Evolutionary conservation across 92 coral and sea anemone species (phyloP).

Genomic region (Micromussa lordhowensis): DNA sequence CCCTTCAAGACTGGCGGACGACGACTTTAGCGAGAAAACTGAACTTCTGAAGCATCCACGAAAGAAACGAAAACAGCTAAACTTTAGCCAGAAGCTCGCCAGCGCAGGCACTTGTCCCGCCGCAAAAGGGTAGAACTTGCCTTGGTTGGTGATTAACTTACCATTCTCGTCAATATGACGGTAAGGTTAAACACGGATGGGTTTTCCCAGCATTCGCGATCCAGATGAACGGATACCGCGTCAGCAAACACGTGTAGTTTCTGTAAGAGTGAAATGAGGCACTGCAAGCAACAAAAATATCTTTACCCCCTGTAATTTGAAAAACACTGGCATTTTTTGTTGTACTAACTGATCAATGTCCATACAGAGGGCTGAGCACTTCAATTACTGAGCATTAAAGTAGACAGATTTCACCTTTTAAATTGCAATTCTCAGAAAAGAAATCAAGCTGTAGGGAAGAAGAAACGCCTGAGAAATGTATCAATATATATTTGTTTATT

Average conservation of each 20-base stretch:
- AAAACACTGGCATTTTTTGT: background rate
- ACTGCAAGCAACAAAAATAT: conserved; percentile 28
- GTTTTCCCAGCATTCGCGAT: conserved; percentile 51
- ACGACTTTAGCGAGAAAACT: conserved; percentile 65
- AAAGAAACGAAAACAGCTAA: conserved; percentile 64
- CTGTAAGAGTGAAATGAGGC: conserved; percentile 41
- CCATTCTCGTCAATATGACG: conserved; percentile 70
- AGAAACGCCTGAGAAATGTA: too few species aligned
- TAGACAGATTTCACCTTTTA: too few species aligned
- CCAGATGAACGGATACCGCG: conserved; percentile 30
- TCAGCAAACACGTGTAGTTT: conserved; percentile 49
- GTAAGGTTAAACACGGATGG: conserved; percentile 39
- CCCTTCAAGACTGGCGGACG: conserved; percentile 31
- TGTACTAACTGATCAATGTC: too few species aligned
- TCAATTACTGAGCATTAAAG: too few species aligned
- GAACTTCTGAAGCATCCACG: conserved; percentile 64
- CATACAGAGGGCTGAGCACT: too few species aligned
- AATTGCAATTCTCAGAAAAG: too few species aligned
- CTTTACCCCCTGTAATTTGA: background rate
- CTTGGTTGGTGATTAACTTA: conserved; percentile 34
- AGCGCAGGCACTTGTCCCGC: conserved; percentile 79
- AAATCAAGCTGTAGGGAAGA: too few species aligned
- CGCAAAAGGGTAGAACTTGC: conserved; percentile 72
- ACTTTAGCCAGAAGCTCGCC: conserved; percentile 69
- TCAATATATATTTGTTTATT: too few species aligned